A percentile compares a stretch with the other conserved stretches of the same genome.
Conservation (phyloP, 2,797 vertebrate species). For the Dallia pectoralis region DNA sequence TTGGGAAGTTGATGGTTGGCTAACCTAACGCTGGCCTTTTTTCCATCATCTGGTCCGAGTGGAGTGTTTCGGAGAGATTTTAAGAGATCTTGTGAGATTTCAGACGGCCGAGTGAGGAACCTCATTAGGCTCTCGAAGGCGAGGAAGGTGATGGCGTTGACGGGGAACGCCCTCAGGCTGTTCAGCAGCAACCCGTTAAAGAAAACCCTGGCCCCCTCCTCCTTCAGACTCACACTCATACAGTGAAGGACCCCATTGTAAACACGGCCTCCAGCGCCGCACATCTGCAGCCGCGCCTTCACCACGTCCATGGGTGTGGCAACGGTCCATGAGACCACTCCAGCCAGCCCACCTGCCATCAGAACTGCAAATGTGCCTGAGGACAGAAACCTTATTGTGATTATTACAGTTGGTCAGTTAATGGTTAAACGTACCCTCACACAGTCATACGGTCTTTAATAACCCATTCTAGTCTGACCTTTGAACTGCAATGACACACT, state of each 20-base stretch:
- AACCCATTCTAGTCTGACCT: no score
- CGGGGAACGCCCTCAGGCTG: conserved; percentile 82
- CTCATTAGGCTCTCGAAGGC: conserved; percentile 78
- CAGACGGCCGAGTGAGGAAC: conserved; percentile 37
- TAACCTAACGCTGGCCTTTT: no score
- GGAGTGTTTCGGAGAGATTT: no score
- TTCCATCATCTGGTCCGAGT: no score
- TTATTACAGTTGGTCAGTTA: background rate
- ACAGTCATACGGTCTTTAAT: no score
- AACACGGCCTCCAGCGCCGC: conserved; percentile 62
- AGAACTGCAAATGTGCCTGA: conserved; percentile 65
- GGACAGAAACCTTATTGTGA: conserved; percentile 5
- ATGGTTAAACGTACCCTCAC: no score
- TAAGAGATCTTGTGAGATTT: conserved; percentile 14
- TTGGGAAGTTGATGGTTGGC: no score
- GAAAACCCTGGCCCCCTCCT: conserved; percentile 78
- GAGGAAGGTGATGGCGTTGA: conserved; percentile 84
- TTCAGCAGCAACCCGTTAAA: conserved; percentile 81
- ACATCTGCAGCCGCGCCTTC: conserved; percentile 85
- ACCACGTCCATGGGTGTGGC: conserved; percentile 85
- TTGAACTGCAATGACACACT: no score
- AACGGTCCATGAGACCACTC: conserved; percentile 76
- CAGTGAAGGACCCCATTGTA: conserved; percentile 80
- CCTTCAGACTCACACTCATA: conserved; percentile 67
- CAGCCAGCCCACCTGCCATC: conserved; percentile 78